These are phyloP conservation scores for Cardinalis cardinalis DNA, from an alignment of 2,113 vertebrate species.

Conservation along the genomic window DNA sequence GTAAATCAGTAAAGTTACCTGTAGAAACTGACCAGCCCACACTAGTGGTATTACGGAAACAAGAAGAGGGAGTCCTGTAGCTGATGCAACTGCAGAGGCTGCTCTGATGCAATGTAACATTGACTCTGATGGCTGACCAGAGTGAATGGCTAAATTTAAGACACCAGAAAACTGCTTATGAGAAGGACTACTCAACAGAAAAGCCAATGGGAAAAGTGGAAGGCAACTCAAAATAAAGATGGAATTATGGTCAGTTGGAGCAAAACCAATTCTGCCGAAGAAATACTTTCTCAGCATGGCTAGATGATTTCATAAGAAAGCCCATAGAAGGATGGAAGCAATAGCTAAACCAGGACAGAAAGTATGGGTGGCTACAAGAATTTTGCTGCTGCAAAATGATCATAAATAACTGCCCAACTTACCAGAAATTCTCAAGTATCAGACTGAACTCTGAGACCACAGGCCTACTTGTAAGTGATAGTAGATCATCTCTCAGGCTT, in stretches of 20 bases:
- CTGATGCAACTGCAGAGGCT: not conserved
- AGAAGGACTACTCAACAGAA: not conserved
- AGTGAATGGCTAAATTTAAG: not conserved
- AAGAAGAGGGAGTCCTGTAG: not conserved
- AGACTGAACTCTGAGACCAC: not conserved
- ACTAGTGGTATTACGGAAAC: not conserved
- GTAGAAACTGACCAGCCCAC: not conserved
- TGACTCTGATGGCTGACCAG: not conserved
- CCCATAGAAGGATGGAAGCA: not conserved
- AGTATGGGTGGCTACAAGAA: not conserved
- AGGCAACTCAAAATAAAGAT: not conserved
- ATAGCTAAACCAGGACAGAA: not conserved
- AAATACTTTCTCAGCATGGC: not conserved
- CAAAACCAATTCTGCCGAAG: not conserved
- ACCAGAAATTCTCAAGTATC: not conserved
- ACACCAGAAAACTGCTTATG: not conserved
- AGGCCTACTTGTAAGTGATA: not conserved
- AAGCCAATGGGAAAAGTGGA: not conserved
- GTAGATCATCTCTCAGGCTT: too few relatives aligned
- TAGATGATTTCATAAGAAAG: not conserved
- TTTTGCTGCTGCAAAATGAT: not conserved
- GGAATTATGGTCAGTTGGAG: not conserved
- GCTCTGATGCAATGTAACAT: not conserved
- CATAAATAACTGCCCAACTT: not conserved
- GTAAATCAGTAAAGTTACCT: not conserved